These are phyloP conservation scores for Chrysaora quinquecirrha DNA, from an alignment of 30 jellyfish, hydroid and myxozoan genomes.

Conservation along the genomic window DNA sequence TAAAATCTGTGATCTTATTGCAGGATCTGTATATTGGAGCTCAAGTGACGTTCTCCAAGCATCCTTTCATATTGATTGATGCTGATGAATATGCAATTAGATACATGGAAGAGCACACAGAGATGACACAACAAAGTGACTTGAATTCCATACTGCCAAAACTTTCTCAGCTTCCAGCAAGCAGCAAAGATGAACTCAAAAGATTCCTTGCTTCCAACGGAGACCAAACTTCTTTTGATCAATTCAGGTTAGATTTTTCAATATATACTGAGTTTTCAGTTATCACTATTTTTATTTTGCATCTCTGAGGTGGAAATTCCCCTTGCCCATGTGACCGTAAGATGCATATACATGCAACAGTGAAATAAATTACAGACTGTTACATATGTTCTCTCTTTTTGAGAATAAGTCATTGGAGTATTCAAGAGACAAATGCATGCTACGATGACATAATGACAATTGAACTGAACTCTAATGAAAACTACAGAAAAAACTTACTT, in stretches of 20 bases:
- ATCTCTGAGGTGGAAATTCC: too few species aligned
- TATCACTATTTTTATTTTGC: not conserved
- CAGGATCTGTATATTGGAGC: slow-evolving; percentile 91
- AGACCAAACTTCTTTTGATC: slow-evolving; percentile 54
- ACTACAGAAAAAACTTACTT: too few species aligned
- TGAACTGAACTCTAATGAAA: too few species aligned
- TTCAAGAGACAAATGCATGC: too few species aligned
- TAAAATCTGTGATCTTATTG: too few species aligned
- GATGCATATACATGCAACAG: too few species aligned
- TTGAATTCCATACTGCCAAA: slow-evolving; percentile 71
- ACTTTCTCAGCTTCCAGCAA: slow-evolving; percentile 30
- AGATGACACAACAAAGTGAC: slow-evolving; percentile 80
- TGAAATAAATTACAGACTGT: too few species aligned
- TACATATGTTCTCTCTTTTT: too few species aligned
- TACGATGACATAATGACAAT: too few species aligned
- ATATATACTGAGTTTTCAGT: not conserved
- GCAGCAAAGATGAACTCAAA: slow-evolving; percentile 65
- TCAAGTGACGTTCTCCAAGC: slow-evolving; percentile 81
- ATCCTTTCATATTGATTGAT: slow-evolving; percentile 79
- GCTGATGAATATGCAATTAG: slow-evolving; percentile 92
- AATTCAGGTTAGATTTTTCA: slow-evolving; percentile 65
- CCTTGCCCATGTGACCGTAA: too few species aligned
- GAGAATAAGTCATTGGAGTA: too few species aligned
- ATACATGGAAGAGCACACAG: slow-evolving; percentile 85
- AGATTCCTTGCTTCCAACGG: slow-evolving; percentile 74